Evolutionary conservation across 2,888 invertebrate species (phyloP), one percentile per base, ranked within the genome.

Genomic region (Lordiphosa fenestrarum): DNA sequence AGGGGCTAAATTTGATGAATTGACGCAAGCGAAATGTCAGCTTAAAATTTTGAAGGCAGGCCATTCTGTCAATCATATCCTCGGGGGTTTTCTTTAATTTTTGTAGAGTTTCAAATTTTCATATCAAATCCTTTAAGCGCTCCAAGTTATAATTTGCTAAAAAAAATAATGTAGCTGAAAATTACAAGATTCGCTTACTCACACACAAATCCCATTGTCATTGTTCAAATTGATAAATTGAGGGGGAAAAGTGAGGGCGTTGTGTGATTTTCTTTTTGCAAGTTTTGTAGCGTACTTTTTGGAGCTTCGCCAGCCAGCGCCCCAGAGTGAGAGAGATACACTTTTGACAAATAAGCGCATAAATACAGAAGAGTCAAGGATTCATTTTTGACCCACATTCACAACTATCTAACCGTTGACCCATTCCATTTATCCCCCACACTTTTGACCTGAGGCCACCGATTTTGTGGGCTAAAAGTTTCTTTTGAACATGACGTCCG

Each of bases 281-380:
- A 50, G n/a, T 38, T 50, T 25, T 12, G 30, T 62, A 23, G 52
- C n/a, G 10, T 9, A 30, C 30, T 30, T 30, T 30, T 30, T 42
- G 60, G 66, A 66, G 12, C 10, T n/a, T 6, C 37, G 57, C 66
- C 66, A 67, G 21, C 39, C 19, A 37, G 30, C 15, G n/a, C 13
- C 7, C 9, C 6, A 44, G 3, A 25, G 15, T 0, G 15, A 44
- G 25, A 44, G 33, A 6, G 33, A 33, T 30, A 44, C 38, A 47
- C 44, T 57, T 57, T 56, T 46, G 60, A 71, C 71, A 71, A 74
- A 71, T 53, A 71, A 71, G 70, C 71, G 73, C 73, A 71, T 71
- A 71, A 72, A 75, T 71, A 67, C 69, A 68, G 63, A 54, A 68
- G 57, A 61, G 57, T 47, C 66, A 61, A 66, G 50, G 50, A 33